Conservation (phyloP, 2,797 vertebrate genomes). For the Chrysocyon brachyurus region DNA sequence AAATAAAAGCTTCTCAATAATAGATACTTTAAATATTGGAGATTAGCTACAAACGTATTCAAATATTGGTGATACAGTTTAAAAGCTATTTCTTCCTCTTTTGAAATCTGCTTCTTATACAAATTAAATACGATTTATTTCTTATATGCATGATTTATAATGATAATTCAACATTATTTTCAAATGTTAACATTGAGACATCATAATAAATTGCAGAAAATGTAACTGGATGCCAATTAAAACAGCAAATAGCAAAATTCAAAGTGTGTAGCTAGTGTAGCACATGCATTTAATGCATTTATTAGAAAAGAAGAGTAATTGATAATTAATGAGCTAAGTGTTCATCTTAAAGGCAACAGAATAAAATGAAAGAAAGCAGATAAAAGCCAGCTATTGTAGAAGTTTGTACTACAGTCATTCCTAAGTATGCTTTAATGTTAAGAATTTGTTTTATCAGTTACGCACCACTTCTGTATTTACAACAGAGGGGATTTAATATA, state of each 20-base stretch:
- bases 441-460: not conserved
- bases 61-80: not conserved
- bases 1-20: not conserved
- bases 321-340: not conserved
- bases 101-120: not conserved
- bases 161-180: slow-evolving; percentile 10
- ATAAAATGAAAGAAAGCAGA: not conserved
- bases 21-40: not conserved
- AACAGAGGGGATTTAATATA: not conserved
- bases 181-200: not conserved
- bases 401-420: not conserved
- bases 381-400: not conserved
- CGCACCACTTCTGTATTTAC: not conserved
- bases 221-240: not conserved
- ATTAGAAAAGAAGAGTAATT: not conserved
- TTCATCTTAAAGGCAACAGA: not conserved
- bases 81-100: not conserved
- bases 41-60: not conserved
- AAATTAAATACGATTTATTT: not conserved
- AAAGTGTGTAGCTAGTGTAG: not conserved
- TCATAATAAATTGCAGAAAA: not conserved
- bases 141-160: not conserved
- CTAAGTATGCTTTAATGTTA: not conserved
- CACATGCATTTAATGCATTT: not conserved
- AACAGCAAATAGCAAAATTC: not conserved